Evolutionary conservation across 1,140 invertebrate species (phyloP), one percentile per base, ranked within the genome.

Genomic region (Danaus melanippus): DNA sequence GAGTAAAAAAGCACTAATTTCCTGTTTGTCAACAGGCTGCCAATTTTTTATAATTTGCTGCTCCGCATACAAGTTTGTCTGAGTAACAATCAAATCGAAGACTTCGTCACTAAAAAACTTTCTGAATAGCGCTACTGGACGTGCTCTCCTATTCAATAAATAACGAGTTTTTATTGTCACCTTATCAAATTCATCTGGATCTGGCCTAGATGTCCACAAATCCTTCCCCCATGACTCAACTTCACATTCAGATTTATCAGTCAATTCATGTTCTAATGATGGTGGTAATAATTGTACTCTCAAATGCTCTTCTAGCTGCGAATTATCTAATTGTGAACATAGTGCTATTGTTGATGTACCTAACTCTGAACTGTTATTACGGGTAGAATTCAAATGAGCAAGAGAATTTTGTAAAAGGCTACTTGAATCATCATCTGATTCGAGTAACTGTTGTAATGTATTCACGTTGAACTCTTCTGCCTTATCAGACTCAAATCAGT

Each of bases 41-140:
- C 58, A 64, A 54, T 65, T 58, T 57, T 60, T 60, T 54, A 56
- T 60, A 57, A 67, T 64, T 59, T 66, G 50, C 49, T 66, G 66
- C 56, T 70, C 53, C 17, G 62, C 65, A 59, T 66, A 72, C 59
- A 54, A 50, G 43, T 63, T 66, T 57, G 63, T 66, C 40, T 66
- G 57, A 48, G 46, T 52, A 54, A 60, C 45, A 53, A 64, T 64
- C 47, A 64, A 49, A 60, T 65, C 53, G 48, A 58, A 54, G 64
- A 72, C 59, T 57, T 64, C 55, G 47, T 69, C 60, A 58, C 40
- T 64, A 57, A 69, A 69, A 62, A 58, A 64, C 51, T 69, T 62
- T 57, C 56, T 53, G 53, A 69, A 69, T 56, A 58, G 49, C 45
- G 55, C 53, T 57, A 62, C 60, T 55, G 56, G 53, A 52, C 49